A percentile compares a stretch with the other conserved stretches of the same genome.
These are phyloP conservation scores for Campaea margaritaria DNA, from an alignment of 2,888 invertebrate genomes.

Conservation along the genomic window DNA sequence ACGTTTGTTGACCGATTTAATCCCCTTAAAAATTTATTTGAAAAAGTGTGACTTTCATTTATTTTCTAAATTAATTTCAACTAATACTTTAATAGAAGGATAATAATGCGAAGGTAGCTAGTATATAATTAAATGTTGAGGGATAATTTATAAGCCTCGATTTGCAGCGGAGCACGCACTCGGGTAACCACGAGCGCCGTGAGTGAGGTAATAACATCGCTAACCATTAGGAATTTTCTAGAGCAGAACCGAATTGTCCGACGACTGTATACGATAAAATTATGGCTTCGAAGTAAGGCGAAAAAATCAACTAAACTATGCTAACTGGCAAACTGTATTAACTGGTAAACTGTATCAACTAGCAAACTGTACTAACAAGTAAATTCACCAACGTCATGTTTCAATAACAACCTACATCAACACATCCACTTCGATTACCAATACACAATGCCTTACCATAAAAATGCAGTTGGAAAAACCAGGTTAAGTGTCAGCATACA, in stretches of 20 bases:
- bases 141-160: conserved; percentile 61
- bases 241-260: conserved; percentile 49
- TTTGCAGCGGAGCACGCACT: conserved; percentile 49
- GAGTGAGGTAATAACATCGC: conserved; percentile 39
- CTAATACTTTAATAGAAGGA: too few relatives aligned
- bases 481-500: too few relatives aligned
- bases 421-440: too few relatives aligned
- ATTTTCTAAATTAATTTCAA: too few relatives aligned
- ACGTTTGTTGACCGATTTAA: too few relatives aligned
- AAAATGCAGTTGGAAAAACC: too few relatives aligned
- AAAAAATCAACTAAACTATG: conserved; percentile 13
- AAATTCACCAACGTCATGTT: too few relatives aligned
- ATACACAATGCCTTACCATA: too few relatives aligned
- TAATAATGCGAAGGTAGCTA: conserved; percentile 41
- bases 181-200: conserved; percentile 29
- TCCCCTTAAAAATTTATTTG: too few relatives aligned
- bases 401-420: too few relatives aligned
- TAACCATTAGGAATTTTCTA: conserved; percentile 47
- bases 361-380: too few relatives aligned
- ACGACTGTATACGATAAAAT: conserved; percentile 36
- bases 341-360: neutral
- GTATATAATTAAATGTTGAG: conserved; percentile 62
- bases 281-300: conserved; percentile 32
- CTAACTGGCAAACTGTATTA: neutral
- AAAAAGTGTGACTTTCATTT: too few relatives aligned